phyloP scores from a whole-genome alignment of 2,113 vertebrate species.

The Misgurnus mizolepis region DNA sequence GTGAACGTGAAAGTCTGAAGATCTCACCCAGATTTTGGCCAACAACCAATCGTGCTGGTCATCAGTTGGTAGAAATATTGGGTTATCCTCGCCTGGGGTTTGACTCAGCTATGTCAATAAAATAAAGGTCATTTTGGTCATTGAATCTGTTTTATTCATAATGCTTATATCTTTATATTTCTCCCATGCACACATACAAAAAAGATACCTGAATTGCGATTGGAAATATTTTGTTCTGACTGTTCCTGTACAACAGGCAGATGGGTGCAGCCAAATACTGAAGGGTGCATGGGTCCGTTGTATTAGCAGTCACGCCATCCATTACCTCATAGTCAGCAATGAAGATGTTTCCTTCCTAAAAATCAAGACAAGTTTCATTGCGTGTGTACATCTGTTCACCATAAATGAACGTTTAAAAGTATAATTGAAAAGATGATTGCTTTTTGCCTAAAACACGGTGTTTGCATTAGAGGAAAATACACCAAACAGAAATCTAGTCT shows the following conservation, averaged over 20 bases:
- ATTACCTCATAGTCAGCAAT: conserved; percentile 88
- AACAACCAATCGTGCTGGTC: conserved; percentile 88
- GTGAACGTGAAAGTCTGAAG: conserved; percentile 92
- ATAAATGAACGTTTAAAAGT: no score
- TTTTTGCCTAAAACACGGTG: no score
- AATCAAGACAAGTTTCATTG: conserved; percentile 19
- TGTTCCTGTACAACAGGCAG: conserved; percentile 91
- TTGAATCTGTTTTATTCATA: no score
- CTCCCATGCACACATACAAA: not conserved
- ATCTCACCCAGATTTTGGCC: conserved; percentile 97
- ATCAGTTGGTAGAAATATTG: conserved; percentile 93
- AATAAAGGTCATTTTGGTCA: not conserved
- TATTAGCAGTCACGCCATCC: conserved; percentile 85
- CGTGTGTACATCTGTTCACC: not conserved
- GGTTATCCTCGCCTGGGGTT: conserved; percentile 84
- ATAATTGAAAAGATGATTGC: no score
- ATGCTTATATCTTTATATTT: no score
- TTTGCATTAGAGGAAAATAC: no score
- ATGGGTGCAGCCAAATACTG: conserved; percentile 93
- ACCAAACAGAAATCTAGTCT: no score
- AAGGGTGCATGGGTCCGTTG: conserved; percentile 89
- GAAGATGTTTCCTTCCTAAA: conserved; percentile 91
- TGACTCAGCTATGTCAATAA: conserved; percentile 80
- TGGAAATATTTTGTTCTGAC: conserved; percentile 87
- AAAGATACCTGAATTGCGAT: conserved; percentile 94